Evolutionary conservation across 2,797 vertebrate species (phyloP).

Genomic region (Malurus leucopterus): DNA sequence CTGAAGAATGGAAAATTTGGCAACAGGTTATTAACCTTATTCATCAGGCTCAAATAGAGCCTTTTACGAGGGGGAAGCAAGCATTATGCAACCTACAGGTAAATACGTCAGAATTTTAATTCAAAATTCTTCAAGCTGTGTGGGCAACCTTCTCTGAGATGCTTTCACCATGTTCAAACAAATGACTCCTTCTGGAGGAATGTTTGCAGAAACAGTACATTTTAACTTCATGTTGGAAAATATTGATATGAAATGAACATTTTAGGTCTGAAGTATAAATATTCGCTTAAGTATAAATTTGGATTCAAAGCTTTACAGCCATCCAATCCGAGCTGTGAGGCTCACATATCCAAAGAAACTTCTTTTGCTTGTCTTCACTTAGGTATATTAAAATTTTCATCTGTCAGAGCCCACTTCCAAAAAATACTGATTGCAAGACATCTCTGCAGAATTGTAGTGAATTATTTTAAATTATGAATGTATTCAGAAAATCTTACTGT

Average conservation of each 20-base stretch:
- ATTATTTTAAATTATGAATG: not conserved
- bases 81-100: not conserved
- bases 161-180: not conserved
- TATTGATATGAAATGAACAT: not conserved
- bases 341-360: not conserved
- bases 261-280: not conserved
- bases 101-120: not conserved
- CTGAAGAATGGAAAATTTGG: not conserved
- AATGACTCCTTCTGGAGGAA: not conserved
- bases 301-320: not conserved
- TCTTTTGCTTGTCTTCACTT: not conserved
- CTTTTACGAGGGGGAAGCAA: not conserved
- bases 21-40: not conserved
- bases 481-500: not conserved
- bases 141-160: not conserved
- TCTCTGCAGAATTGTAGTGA: not conserved
- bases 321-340: not conserved
- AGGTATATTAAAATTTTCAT: not conserved
- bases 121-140: slow-evolving; percentile 5
- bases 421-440: not conserved
- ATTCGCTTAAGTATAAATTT: not conserved
- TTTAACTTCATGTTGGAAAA: slow-evolving; percentile 2
- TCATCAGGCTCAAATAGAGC: not conserved
- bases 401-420: not conserved
- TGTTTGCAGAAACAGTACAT: not conserved